phyloP scores from a whole-genome alignment of 2,888 invertebrate species.

The Salticus scenicus region DNA sequence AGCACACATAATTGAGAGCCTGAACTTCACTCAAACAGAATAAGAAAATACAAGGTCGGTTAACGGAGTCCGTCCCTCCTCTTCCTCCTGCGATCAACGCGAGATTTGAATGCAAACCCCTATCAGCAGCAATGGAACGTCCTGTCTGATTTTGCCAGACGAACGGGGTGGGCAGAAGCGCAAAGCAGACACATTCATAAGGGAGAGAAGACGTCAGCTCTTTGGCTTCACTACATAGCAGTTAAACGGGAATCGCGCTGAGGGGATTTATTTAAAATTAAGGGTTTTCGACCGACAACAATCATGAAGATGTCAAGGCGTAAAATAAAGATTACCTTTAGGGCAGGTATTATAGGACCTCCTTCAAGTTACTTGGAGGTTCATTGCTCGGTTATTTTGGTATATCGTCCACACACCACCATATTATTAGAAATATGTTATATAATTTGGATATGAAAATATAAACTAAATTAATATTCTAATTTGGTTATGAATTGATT shows the following conservation, averaged over 20 bases:
- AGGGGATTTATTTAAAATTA: background rate
- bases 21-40: too few relatives aligned
- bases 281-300: background rate
- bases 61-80: background rate
- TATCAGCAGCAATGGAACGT: conserved; percentile 51
- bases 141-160: conserved; percentile 65
- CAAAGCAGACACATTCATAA: conserved; percentile 61
- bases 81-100: background rate
- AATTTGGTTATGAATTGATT: too few relatives aligned
- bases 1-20: too few relatives aligned
- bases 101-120: conserved; percentile 24
- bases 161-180: conserved; percentile 48
- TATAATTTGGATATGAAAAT: too few relatives aligned
- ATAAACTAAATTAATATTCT: too few relatives aligned
- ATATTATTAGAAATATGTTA: too few relatives aligned
- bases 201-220: conserved; percentile 5
- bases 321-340: too few relatives aligned
- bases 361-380: too few relatives aligned
- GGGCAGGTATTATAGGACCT: too few relatives aligned
- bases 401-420: too few relatives aligned
- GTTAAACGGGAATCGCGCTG: background rate
- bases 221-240: background rate
- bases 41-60: background rate
- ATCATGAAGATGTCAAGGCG: too few relatives aligned
- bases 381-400: too few relatives aligned